Conservation (phyloP, 2,797 vertebrate genomes). For the Brachyrhaphis roseni region DNA sequence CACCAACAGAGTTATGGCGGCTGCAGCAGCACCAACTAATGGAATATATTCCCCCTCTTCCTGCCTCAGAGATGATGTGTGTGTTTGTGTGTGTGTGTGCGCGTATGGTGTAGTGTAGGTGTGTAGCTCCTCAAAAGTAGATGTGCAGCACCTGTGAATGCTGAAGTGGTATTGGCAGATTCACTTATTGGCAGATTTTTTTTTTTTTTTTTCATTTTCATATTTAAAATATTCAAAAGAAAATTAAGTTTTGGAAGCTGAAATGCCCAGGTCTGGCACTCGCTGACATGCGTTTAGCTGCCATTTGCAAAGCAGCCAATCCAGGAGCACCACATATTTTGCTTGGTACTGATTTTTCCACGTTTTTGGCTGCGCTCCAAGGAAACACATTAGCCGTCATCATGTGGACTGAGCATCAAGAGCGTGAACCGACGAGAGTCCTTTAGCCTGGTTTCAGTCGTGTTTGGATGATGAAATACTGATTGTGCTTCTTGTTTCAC, state of each 20-base stretch:
- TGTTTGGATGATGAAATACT: conserved; percentile 12
- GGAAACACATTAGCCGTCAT: not conserved
- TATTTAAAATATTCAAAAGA: not conserved
- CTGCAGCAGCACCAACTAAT: conserved; percentile 61
- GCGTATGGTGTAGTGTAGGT: not conserved
- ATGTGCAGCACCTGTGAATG: conserved; percentile 12
- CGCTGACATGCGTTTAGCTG: not conserved
- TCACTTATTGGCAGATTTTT: not conserved
- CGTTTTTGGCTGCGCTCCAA: not conserved
- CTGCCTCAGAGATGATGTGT: conserved; percentile 10
- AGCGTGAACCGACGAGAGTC: not conserved
- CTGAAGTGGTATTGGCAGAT: conserved; percentile 3
- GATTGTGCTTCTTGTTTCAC: conserved; percentile 23
- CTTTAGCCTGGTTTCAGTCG: conserved; percentile 8
- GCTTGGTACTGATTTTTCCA: not conserved
- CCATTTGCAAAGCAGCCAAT: not conserved
- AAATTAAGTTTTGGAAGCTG: not conserved
- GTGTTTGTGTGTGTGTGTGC: conserved; percentile 9
- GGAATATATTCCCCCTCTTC: conserved; percentile 54
- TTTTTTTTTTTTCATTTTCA: not conserved
- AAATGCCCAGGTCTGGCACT: not conserved
- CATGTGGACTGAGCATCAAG: not conserved
- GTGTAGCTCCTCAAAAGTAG: not conserved
- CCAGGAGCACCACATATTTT: not conserved
- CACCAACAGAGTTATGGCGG: conserved; percentile 55